Evolutionary conservation across 2,888 invertebrate species (phyloP).

Genomic region (Tiliacea citrago): DNA sequence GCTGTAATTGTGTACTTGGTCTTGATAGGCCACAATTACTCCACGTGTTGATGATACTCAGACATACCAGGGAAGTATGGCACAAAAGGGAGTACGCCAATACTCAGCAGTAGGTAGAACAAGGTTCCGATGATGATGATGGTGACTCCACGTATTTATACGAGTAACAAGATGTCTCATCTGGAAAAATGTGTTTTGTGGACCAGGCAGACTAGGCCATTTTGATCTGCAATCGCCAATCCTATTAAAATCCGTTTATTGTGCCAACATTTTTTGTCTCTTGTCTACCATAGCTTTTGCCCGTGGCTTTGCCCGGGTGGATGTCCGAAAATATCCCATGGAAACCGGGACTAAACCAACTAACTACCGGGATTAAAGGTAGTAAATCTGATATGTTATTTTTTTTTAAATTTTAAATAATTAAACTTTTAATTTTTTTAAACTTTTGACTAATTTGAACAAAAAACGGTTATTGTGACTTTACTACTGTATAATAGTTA

Average conservation of each 20-base stretch:
- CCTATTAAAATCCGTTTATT: not conserved
- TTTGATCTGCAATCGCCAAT: not conserved
- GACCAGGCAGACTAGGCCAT: not conserved
- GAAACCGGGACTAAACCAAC: too few species aligned
- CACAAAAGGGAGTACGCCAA: not conserved
- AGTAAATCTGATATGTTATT: too few species aligned
- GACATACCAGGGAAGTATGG: not conserved
- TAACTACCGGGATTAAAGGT: too few species aligned
- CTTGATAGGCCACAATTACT: not conserved
- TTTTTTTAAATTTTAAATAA: too few species aligned
- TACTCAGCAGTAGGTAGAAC: not conserved
- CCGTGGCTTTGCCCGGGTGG: too few species aligned
- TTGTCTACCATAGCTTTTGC: too few species aligned
- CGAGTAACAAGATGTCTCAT: not conserved
- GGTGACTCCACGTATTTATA: not conserved
- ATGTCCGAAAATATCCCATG: too few species aligned
- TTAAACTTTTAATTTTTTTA: too few species aligned
- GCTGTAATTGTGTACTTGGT: conserved; percentile 5
- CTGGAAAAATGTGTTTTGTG: not conserved
- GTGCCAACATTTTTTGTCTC: not conserved
- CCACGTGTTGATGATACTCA: not conserved
- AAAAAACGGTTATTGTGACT: too few species aligned
- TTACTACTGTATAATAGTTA: too few species aligned
- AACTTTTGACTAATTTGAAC: too few species aligned
- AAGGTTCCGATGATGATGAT: not conserved